Percentiles rank a stretch among this genome's conserved stretches.
Conservation (phyloP, 2,888 invertebrate genomes). For the Mythimna vitellina region DNA sequence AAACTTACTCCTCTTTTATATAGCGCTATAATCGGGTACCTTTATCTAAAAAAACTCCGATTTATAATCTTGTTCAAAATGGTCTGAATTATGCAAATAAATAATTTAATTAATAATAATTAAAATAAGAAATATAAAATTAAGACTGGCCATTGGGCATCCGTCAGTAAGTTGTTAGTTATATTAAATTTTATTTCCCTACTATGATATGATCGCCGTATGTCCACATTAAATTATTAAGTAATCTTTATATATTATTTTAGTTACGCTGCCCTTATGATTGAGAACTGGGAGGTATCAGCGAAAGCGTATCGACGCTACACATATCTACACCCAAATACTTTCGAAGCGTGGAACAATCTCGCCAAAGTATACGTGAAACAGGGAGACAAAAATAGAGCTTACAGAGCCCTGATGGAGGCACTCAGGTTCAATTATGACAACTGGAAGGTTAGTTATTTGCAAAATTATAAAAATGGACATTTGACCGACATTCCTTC, state of each 20-base stretch:
- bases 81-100: too few relatives aligned
- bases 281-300: slow-evolving; percentile 95
- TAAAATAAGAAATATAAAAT: too few relatives aligned
- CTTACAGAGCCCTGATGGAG: slow-evolving; percentile 96
- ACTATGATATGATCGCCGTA: background rate
- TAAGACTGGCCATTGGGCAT: too few relatives aligned
- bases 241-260: slow-evolving; percentile 10
- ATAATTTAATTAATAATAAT: too few relatives aligned
- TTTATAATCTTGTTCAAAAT: too few relatives aligned
- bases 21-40: background rate
- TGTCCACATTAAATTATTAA: background rate
- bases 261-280: slow-evolving; percentile 94
- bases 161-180: background rate
- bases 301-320: slow-evolving; percentile 96
- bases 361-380: slow-evolving; percentile 98
- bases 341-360: slow-evolving; percentile 99
- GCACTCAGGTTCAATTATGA: slow-evolving; percentile 97
- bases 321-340: slow-evolving; percentile 96
- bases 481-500: too few relatives aligned
- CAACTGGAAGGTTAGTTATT: slow-evolving; percentile 93
- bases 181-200: background rate
- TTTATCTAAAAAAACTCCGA: background rate
- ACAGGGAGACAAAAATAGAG: slow-evolving; percentile 95
- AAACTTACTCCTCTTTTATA: background rate
- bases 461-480: background rate